phyloP scores from a whole-genome alignment of 2,797 vertebrate genomes.

The Cyclopterus lumpus region DNA sequence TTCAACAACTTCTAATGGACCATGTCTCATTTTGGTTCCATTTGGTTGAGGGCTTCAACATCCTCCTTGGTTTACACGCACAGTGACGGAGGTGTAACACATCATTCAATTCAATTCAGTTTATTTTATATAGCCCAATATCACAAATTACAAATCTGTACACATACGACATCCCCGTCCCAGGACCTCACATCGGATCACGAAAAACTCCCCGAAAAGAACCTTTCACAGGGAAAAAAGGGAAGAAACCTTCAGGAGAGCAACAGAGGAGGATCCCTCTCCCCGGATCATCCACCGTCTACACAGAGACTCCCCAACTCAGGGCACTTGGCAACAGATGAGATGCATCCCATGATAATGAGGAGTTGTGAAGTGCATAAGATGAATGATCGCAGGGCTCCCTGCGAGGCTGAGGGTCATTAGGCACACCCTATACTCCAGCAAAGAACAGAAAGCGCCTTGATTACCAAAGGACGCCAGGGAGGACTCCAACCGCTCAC shows the following conservation, averaged over 20 bases:
- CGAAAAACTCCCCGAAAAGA: too few relatives aligned
- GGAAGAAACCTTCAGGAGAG: too few relatives aligned
- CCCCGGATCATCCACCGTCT: too few relatives aligned
- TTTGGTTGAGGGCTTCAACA: slow-evolving; percentile 48
- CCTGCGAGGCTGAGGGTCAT: slow-evolving; percentile 59
- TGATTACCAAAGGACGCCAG: slow-evolving; percentile 60
- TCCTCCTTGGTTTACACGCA: slow-evolving; percentile 51
- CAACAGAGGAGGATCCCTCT: too few relatives aligned
- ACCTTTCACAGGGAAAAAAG: too few relatives aligned
- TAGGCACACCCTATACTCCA: slow-evolving; percentile 66
- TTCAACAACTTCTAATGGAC: slow-evolving; percentile 41
- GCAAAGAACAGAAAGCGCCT: slow-evolving; percentile 67
- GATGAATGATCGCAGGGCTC: slow-evolving; percentile 65
- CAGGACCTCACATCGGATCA: too few relatives aligned
- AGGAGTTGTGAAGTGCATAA: slow-evolving; percentile 53
- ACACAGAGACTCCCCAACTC: slow-evolving; percentile 21
- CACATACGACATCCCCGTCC: too few relatives aligned
- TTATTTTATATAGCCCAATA: too few relatives aligned
- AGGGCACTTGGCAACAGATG: slow-evolving; percentile 46
- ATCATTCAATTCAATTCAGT: too few relatives aligned
- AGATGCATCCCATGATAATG: slow-evolving; percentile 57
- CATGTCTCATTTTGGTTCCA: slow-evolving; percentile 44
- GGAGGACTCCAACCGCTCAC: slow-evolving; percentile 50
- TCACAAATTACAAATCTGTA: too few relatives aligned
- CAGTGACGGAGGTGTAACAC: slow-evolving; percentile 43